Evolutionary conservation across 1,140 invertebrate species (phyloP).

Genomic region (Drosophila virilis): DNA sequence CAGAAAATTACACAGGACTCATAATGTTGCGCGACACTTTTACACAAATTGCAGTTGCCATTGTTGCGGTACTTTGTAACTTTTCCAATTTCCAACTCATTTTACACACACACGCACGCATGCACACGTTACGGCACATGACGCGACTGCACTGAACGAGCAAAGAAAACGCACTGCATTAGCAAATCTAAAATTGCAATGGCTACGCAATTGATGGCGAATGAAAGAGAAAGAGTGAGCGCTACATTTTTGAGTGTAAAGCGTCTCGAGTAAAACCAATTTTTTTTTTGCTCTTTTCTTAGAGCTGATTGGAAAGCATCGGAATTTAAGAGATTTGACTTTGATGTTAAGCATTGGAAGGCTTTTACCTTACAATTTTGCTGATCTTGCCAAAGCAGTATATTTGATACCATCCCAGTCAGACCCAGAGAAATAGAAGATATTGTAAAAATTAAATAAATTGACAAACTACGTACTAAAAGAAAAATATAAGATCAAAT

Average conservation of each 20-base stretch:
- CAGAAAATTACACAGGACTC: conserved; percentile 21
- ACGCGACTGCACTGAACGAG: conserved; percentile 35
- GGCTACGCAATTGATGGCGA: not conserved
- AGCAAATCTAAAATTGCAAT: conserved; percentile 33
- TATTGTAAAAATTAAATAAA: too few relatives aligned
- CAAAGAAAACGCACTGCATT: conserved; percentile 49
- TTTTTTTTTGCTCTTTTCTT: not conserved
- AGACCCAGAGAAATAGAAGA: too few relatives aligned
- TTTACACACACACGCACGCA: conserved; percentile 6
- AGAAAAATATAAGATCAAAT: too few relatives aligned
- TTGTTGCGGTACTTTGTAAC: conserved; percentile 16
- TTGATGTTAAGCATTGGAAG: conserved; percentile 1
- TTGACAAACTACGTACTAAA: too few relatives aligned
- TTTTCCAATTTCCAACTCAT: conserved; percentile 25
- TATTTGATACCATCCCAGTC: too few relatives aligned
- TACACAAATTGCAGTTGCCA: conserved; percentile 3
- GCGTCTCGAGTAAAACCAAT: not conserved
- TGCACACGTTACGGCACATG: not conserved
- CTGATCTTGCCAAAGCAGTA: not conserved
- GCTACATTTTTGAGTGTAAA: not conserved
- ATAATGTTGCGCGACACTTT: conserved; percentile 22
- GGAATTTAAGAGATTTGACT: conserved; percentile 3
- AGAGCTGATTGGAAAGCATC: not conserved
- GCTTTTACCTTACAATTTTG: not conserved
- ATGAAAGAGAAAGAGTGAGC: conserved; percentile 2